Percentiles rank a stretch among this genome's conserved stretches.
phyloP scores from a whole-genome alignment of 1,140 invertebrate species.

The Myzus persicae region DNA sequence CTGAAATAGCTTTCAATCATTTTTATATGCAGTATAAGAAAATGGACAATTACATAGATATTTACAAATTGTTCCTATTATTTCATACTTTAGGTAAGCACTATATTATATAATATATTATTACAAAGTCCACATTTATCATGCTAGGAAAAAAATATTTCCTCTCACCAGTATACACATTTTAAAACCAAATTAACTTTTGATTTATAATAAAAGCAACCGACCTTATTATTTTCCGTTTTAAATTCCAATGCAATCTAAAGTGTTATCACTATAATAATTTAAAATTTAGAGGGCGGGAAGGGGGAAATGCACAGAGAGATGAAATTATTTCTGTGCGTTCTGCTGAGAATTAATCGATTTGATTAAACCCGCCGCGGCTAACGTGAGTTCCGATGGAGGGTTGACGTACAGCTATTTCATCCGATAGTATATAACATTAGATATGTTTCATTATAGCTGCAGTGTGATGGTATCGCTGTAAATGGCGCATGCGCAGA shows the following conservation, averaged over 20 bases:
- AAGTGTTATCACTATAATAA: background rate
- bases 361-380: background rate
- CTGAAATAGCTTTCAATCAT: background rate
- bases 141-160: background rate
- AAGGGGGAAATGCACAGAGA: background rate
- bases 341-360: background rate
- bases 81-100: background rate
- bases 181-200: conserved; percentile 3
- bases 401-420: background rate
- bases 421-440: background rate
- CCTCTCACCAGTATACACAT: background rate
- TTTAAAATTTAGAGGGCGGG: background rate
- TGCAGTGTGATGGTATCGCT: background rate
- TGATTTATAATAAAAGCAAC: conserved; percentile 10
- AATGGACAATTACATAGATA: background rate
- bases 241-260: conserved; percentile 12
- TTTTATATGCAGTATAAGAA: background rate
- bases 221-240: background rate
- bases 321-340: background rate
- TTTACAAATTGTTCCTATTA: background rate
- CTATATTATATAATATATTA: background rate
- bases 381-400: background rate
- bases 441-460: conserved; percentile 1
- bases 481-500: background rate
- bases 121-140: background rate